phyloP scores from a whole-genome alignment of 2,888 invertebrate species.

The Rhingia campestris region DNA sequence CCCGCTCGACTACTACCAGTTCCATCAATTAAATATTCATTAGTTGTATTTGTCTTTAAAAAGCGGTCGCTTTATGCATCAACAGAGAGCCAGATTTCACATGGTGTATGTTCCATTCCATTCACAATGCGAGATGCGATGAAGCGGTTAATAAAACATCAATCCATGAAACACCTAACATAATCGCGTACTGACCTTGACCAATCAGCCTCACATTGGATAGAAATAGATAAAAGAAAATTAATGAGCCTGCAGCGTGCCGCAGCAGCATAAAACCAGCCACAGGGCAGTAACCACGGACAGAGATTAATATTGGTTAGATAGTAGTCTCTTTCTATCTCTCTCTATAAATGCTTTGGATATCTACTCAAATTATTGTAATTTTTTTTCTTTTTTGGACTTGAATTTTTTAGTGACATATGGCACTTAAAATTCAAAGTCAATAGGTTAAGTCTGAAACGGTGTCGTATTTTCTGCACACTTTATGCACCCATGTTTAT shows the following conservation, averaged over 20 bases:
- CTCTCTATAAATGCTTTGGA: not conserved
- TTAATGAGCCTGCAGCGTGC: conserved; percentile 30
- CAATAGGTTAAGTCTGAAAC: conserved; percentile 56
- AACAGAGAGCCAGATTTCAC: conserved; percentile 33
- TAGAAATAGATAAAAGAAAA: conserved; percentile 44
- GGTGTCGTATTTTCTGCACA: not conserved
- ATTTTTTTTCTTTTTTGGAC: conserved; percentile 7
- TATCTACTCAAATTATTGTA: conserved; percentile 48
- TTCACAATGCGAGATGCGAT: conserved; percentile 36
- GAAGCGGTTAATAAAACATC: conserved; percentile 62
- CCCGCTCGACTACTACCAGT: conserved; percentile 43
- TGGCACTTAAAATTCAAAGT: conserved; percentile 54
- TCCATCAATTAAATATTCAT: conserved; percentile 67
- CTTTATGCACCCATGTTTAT: conserved; percentile 28
- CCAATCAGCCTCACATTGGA: conserved; percentile 61
- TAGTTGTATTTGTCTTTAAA: conserved; percentile 54
- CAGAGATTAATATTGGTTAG: conserved; percentile 22
- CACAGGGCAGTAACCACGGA: conserved; percentile 29
- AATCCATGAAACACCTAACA: conserved; percentile 65
- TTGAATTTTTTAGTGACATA: conserved; percentile 19
- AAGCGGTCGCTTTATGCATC: not conserved
- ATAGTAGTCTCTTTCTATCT: conserved; percentile 3
- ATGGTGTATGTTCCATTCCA: conserved; percentile 27
- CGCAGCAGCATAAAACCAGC: conserved; percentile 10
- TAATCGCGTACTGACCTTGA: conserved; percentile 71